Evolutionary conservation across 2,113 vertebrate genomes (phyloP), one percentile per base, ranked within the genome.

Genomic region (Otocyon megalotis): DNA sequence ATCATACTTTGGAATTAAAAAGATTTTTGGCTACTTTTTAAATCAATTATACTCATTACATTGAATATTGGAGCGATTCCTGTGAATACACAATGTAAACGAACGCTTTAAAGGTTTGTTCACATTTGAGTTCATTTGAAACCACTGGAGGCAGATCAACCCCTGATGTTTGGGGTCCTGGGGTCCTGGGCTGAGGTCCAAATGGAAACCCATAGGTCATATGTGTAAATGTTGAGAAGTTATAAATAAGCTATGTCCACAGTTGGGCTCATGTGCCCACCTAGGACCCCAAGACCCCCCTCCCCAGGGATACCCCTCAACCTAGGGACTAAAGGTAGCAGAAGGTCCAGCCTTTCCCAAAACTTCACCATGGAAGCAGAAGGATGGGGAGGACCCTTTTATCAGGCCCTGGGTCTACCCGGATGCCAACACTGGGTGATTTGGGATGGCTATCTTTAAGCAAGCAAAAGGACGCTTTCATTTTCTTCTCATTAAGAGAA

Each of bases 41-140:
- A 71, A 94, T 88, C 74, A 67, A 79, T 83, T 87, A 82, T 60
- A 84, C 62, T 90, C 63, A 84, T 71, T 74, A 28, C 8, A 17
- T 26, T 60, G 76, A 84, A 53, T 79, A 84, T 67, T 60, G 16
- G 32, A 90, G 37, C 28, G 77, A 53, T 63, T 62, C 60, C 24
- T 54, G 4, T 48, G 30, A 62, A 90, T 26, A 91, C 11, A n/a
- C 72, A 97, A 87, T 53, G 85, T 20, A 93, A 77, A 82, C 0
- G 9, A 56, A 65, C 22, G 16, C 53, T 48, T 92, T 82, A 58
- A 94, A 93, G 16, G 26, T 79, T 56, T 17, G 4, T 53, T 63
- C 67, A 19, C 22, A 48, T 69, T 69, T 8, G 17, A 71, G 67
- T 48, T 76, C 14, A 0, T 17, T 88, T 12, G 5, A 67, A 83